Conservation (phyloP, 92 coral and sea anemone genomes). For the Galaxea fascicularis region DNA sequence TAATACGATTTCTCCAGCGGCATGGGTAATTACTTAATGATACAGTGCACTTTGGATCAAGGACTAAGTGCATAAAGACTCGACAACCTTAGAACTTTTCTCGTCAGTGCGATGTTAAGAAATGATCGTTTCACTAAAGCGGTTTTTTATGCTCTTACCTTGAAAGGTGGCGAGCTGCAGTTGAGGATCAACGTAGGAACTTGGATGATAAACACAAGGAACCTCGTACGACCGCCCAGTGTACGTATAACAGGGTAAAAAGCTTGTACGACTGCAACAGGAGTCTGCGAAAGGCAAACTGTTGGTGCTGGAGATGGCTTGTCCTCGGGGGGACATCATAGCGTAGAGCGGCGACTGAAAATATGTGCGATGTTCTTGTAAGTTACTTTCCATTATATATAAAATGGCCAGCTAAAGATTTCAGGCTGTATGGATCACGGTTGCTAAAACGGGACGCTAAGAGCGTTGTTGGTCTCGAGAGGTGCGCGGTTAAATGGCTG, state of each 20-base stretch:
- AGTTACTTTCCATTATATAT: slow-evolving; percentile 74
- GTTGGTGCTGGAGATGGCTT: slow-evolving; percentile 49
- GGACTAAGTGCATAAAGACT: slow-evolving; percentile 8
- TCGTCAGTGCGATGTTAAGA: neutral
- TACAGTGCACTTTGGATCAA: neutral
- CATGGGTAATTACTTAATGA: slow-evolving; percentile 22
- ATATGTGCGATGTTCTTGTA: slow-evolving; percentile 70
- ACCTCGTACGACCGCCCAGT: slow-evolving; percentile 63
- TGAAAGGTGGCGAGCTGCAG: slow-evolving; percentile 70
- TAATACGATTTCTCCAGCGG: slow-evolving; percentile 24
- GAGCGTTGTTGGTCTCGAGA: slow-evolving; percentile 3
- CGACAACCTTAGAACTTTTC: neutral
- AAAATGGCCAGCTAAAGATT: slow-evolving; percentile 18
- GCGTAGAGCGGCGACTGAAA: slow-evolving; percentile 82
- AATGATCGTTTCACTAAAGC: neutral
- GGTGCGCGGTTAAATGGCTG: slow-evolving; percentile 46
- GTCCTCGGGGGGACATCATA: slow-evolving; percentile 76
- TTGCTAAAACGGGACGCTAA: slow-evolving; percentile 30
- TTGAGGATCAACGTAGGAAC: slow-evolving; percentile 65
- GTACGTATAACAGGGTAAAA: slow-evolving; percentile 61
- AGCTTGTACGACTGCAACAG: slow-evolving; percentile 76
- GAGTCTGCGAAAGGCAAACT: slow-evolving; percentile 72
- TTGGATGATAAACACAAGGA: slow-evolving; percentile 72
- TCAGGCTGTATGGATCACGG: neutral
- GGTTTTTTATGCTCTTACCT: slow-evolving; percentile 53